Conservation (phyloP, 1,140 invertebrate genomes). For the Probaryconus sp. region DNA sequence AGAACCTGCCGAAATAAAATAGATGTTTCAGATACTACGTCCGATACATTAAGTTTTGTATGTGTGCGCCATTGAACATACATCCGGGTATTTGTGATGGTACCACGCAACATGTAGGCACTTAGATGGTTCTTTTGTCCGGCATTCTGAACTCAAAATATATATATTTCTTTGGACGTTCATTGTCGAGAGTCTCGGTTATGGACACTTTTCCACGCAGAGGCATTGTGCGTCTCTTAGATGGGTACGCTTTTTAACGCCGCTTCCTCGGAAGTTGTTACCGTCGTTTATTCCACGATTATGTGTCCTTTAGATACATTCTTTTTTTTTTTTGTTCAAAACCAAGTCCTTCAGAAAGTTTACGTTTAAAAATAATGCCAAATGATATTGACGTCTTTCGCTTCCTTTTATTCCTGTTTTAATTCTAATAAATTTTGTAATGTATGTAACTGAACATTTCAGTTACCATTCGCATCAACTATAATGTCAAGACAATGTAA, state of each 20-base stretch:
- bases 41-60: slow-evolving; percentile 12
- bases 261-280: slow-evolving; percentile 14
- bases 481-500: no score
- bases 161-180: slow-evolving; percentile 57
- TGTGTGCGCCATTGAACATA: slow-evolving; percentile 53
- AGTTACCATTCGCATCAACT: no score
- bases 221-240: slow-evolving; percentile 37
- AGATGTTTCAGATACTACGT: slow-evolving; percentile 20
- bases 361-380: no score
- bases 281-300: slow-evolving; percentile 1
- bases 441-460: no score
- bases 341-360: not conserved
- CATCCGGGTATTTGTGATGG: slow-evolving; percentile 62
- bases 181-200: slow-evolving; percentile 52
- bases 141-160: slow-evolving; percentile 47
- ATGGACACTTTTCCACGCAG: slow-evolving; percentile 59
- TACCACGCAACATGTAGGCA: slow-evolving; percentile 61
- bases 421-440: no score
- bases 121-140: slow-evolving; percentile 61
- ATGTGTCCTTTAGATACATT: not conserved
- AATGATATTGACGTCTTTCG: no score
- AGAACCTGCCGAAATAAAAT: not conserved
- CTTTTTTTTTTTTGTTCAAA: not conserved
- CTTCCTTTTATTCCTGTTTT: no score
- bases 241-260: slow-evolving; percentile 48